Percentiles rank a stretch among this genome's conserved stretches.
These are phyloP conservation scores for Archips xylosteana DNA, from an alignment of 2,888 invertebrate species.

Conservation along the genomic window DNA sequence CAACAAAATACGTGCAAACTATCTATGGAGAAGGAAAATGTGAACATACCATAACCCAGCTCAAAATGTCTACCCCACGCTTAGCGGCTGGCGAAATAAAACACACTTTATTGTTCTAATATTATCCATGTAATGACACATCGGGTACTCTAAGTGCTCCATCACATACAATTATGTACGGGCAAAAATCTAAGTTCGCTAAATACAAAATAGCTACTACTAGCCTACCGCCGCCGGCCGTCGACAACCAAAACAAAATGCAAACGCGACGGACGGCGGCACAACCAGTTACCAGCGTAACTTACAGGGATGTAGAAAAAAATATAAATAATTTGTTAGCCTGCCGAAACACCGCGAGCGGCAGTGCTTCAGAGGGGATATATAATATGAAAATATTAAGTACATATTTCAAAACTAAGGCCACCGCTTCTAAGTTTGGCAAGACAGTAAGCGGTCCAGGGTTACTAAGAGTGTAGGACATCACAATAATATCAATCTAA, in stretches of 20 bases:
- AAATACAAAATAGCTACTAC: slow-evolving; percentile 71
- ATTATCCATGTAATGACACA: slow-evolving; percentile 84
- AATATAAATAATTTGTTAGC: slow-evolving; percentile 54
- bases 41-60: slow-evolving; percentile 61
- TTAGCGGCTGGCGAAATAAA: slow-evolving; percentile 72
- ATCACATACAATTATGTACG: slow-evolving; percentile 72
- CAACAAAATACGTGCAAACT: slow-evolving; percentile 51
- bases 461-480: slow-evolving; percentile 58
- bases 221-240: slow-evolving; percentile 66
- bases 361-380: slow-evolving; percentile 43
- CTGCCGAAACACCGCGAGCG: slow-evolving; percentile 37
- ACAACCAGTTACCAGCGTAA: slow-evolving; percentile 68
- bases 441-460: slow-evolving; percentile 69
- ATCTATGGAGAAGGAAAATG: slow-evolving; percentile 45
- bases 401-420: slow-evolving; percentile 61
- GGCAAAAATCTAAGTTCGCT: slow-evolving; percentile 72
- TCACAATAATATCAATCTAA: slow-evolving; percentile 80
- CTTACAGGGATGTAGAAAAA: slow-evolving; percentile 65
- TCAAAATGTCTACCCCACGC: slow-evolving; percentile 68
- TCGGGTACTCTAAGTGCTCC: slow-evolving; percentile 79
- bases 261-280: slow-evolving; percentile 55
- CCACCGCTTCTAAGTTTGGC: slow-evolving; percentile 68
- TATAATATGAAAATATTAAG: slow-evolving; percentile 72
- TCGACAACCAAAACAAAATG: slow-evolving; percentile 49
- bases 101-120: slow-evolving; percentile 81